Evolutionary conservation across 1,140 invertebrate genomes (phyloP), one percentile per base, ranked within the genome.

Genomic region (Drosophila jambulina): DNA sequence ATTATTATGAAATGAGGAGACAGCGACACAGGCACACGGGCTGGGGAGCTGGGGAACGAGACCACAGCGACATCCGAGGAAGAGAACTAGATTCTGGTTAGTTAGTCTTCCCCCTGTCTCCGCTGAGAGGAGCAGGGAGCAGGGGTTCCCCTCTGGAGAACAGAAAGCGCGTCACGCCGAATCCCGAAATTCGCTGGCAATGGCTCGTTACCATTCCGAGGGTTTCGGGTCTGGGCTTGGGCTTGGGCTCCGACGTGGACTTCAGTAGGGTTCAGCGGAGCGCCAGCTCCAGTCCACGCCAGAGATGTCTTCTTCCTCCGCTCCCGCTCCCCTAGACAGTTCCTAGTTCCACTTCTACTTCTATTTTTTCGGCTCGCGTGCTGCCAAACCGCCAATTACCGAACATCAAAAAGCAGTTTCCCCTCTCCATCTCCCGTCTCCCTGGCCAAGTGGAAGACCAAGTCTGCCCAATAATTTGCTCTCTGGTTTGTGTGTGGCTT

Each of bases 331-430:
- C n/a, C n/a, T n/a, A n/a, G n/a, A n/a, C n/a, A 23, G 21, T 29
- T 64, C 29, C 29, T 27, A 27, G 25, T n/a, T 49, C 25, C 17
- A 12, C 17, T 27, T 68, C 42, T 17, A 49, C 27, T 70, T 65
- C 54, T 65, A 60, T 27, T 70, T 71, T 71, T 69, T 80, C 75
- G 83, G 71, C 80, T 88, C 85, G 85, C 85, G 85, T 88, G 85
- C 84, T 90, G 80, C 85, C 85, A 88, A 88, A 88, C 85, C 85
- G 85, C 85, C 85, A 88, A 88, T 88, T 88, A 88, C 85, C 80
- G 78, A 88, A 88, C 85, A 88, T 88, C 85, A 88, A 88, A 88
- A 88, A 84, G 84, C 84, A 88, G 84, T 88, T 88, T 84, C 74
- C 78, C 79, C 84, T 59, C 29, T 40, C 34, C 23, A 54, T 1